phyloP scores from a whole-genome alignment of 2,113 vertebrate genomes.

The Myiozetetes cayanensis region DNA sequence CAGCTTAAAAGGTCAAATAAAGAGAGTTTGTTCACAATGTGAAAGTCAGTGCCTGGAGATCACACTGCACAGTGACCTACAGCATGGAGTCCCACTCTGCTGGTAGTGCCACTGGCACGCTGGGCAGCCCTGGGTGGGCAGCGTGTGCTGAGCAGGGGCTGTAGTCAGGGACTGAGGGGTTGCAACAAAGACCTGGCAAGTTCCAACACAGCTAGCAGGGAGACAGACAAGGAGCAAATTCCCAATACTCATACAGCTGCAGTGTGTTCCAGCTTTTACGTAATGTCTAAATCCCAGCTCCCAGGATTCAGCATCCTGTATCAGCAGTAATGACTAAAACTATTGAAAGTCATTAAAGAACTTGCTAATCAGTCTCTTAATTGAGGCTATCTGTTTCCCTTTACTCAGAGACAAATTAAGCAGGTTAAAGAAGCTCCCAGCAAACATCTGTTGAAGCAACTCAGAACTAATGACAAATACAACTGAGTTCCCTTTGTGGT shows the following conservation, averaged over 20 bases:
- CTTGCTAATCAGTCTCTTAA: constrained; percentile 69
- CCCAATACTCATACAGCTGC: background rate
- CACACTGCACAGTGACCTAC: background rate
- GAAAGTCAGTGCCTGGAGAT: background rate
- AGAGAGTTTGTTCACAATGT: background rate
- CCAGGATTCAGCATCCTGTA: constrained; percentile 8
- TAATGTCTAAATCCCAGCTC: constrained; percentile 16
- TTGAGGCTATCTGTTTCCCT: constrained; percentile 71
- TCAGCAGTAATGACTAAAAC: constrained; percentile 60
- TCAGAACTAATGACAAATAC: constrained; percentile 74
- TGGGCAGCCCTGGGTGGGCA: background rate
- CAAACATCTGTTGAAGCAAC: constrained; percentile 72
- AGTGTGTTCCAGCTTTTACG: background rate
- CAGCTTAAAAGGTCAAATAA: background rate
- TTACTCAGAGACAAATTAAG: constrained; percentile 69
- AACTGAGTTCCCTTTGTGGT: constrained; percentile 32
- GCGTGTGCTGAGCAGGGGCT: background rate
- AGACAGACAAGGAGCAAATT: background rate
- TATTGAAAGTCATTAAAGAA: constrained; percentile 73
- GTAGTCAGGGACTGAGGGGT: background rate
- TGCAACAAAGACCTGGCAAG: background rate
- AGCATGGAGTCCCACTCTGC: background rate
- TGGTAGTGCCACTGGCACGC: background rate
- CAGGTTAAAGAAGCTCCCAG: constrained; percentile 67
- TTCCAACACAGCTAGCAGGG: background rate